Evolutionary conservation across 37 sponge, comb jelly and placozoan species (phyloP), one percentile per base, ranked within the genome.

Genomic region (Chondrosia reniformis): DNA sequence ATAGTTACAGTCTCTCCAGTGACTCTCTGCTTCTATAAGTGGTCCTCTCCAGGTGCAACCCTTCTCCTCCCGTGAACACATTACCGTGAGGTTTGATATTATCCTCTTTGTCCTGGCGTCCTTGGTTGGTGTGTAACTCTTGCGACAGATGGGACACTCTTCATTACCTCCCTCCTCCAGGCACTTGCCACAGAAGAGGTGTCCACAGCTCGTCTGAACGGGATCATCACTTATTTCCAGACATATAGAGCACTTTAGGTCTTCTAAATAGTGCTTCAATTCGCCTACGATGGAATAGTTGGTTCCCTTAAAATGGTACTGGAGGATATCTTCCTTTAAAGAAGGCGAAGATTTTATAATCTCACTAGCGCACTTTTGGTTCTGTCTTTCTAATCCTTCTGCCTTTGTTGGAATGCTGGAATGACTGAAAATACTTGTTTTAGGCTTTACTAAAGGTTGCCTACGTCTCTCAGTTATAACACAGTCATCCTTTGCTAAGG

Each of bases 181-280:
- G 43, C 72, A 69, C 12, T 39, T n/a, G 1, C 42, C 24, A 25
- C 72, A 69, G 36, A 69, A 69, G 44, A 69, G 24, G 72, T 69
- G 72, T 39, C 72, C 72, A 40, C 72, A 69, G 42, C 72, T 69
- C 44, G 72, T 69, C 22, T 69, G 72, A 9, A 40, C 40, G 19
- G 72, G 72, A 43, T 69, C 72, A 69, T 4, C n/a, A 7, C 39
- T 24, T 1, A 69, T 69, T 13, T 7, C 42, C 2, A 17, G 44
- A 6, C 72, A 69, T 3, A 69, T 69, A 4, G 72, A 44, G 36
- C 72, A 69, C 37, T n/a, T 1, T n/a, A 69, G 44, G n/a, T 69
- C 72, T 24, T 69, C 43, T 24, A 69, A 25, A 6, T 37, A 9
- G 37, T 40, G 43, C 24, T 69, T 24, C 9, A 69, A 24, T 25